Evolutionary conservation across 2,113 vertebrate species (phyloP), one percentile per base, ranked within the genome.

Genomic region (Sitta europaea): DNA sequence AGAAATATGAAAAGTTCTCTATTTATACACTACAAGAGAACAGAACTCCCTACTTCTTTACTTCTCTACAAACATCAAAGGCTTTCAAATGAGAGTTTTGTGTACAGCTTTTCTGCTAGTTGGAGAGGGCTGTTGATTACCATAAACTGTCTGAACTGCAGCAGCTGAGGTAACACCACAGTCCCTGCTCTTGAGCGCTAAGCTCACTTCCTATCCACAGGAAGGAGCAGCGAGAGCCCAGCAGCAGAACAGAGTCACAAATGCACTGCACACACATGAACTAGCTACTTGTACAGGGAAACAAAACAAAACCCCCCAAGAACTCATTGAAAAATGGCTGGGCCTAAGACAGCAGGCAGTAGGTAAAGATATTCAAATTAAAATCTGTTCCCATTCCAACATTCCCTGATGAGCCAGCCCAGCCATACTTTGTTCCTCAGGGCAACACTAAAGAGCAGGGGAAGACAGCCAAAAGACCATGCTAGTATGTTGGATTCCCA

Each of bases 341-440:
- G 28, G 10, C 28, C 42, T 57, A 43, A 8, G 33, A 59, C 6
- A 80, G 54, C 27, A 61, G 4, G 15, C 40, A 57, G 38, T 6
- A 83, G 5, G 10, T 59, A 72, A 90, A 83, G 48, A 33, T 35
- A 66, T 2, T 47, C 5, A 28, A 72, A 94, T 36, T 14, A 45
- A 88, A 90, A 73, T 36, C 21, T 9, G 35, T 28, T 58, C 63
- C 55, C 29, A 62, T 88, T 74, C 86, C 75, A 92, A 75, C 40
- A 7, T 31, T 1, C 55, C 22, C 55, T 42, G 43, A 74, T 20
- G 21, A 74, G 38, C 25, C 29, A 74, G 43, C 38, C 38, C 45
- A 87, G 35, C 42, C 35, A 27, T 65, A 25, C 31, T 31, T 73
- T 66, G 40, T 50, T 73, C 47, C 61, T 75, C 53, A 75, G 62